phyloP scores from a whole-genome alignment of 2,113 vertebrate species.

The Thamnophis sirtalis region DNA sequence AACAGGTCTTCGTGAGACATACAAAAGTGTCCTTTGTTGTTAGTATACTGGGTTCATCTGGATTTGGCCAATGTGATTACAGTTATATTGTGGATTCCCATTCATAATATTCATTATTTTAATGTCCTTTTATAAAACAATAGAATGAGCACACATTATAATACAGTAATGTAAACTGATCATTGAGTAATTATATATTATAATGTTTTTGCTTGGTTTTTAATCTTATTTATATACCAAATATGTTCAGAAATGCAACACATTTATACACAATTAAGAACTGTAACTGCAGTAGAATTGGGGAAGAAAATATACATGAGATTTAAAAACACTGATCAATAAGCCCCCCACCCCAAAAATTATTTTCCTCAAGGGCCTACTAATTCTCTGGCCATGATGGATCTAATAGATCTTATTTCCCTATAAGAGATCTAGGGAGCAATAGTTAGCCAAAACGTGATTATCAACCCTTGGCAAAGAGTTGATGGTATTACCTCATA shows the following conservation, averaged over 20 bases:
- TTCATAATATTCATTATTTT: not conserved
- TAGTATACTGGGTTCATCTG: not conserved
- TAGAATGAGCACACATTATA: not conserved
- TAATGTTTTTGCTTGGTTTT: not conserved
- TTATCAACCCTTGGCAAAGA: not conserved
- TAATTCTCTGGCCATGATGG: not conserved
- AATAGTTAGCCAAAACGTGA: not conserved
- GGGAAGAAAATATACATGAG: not conserved
- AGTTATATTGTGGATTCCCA: not conserved
- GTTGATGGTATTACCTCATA: not conserved
- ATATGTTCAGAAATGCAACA: not conserved
- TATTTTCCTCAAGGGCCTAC: not conserved
- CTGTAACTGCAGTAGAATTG: not conserved
- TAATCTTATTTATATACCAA: not conserved
- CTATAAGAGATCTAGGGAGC: no score
- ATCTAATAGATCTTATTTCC: not conserved
- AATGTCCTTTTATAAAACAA: not conserved
- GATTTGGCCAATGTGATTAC: not conserved
- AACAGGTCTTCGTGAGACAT: not conserved
- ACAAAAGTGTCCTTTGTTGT: not conserved
- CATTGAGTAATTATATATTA: not conserved
- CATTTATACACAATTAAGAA: not conserved
- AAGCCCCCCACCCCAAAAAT: not conserved
- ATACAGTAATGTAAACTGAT: not conserved
- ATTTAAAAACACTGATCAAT: not conserved